These are phyloP conservation scores for Tenebrosternarchus preto DNA, from an alignment of 2,113 vertebrate genomes.

Conservation along the genomic window DNA sequence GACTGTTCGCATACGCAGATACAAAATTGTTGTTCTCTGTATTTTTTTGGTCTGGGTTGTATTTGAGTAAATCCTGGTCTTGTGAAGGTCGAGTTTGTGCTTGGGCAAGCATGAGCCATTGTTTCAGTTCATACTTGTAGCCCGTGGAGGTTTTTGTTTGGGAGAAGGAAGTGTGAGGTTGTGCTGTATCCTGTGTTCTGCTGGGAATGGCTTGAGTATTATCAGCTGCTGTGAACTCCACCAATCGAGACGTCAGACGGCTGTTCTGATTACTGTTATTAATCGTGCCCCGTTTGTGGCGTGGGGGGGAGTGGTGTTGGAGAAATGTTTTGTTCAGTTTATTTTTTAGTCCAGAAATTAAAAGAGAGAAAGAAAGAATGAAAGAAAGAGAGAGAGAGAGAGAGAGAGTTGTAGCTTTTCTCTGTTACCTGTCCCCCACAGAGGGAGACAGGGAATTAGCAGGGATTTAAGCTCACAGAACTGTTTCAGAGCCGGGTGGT, in stretches of 20 bases:
- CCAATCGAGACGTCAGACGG: constrained; percentile 59
- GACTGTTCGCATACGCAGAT: constrained; percentile 46
- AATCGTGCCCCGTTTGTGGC: constrained; percentile 5
- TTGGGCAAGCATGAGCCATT: constrained; percentile 63
- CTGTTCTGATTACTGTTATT: constrained; percentile 53
- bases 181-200: constrained; percentile 54
- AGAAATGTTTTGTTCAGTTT: background rate
- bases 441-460: constrained; percentile 58
- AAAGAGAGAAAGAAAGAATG: background rate
- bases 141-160: constrained; percentile 52
- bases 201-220: constrained; percentile 51
- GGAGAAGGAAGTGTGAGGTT: constrained; percentile 48
- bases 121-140: constrained; percentile 35
- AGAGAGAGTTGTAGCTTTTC: constrained; percentile 27
- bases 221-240: constrained; percentile 60
- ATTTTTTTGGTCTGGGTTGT: constrained; percentile 47
- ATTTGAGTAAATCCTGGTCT: constrained; percentile 60
- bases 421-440: constrained; percentile 49
- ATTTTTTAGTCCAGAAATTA: constrained; percentile 5
- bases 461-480: constrained; percentile 55
- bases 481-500: constrained; percentile 73
- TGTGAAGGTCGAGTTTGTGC: constrained; percentile 41
- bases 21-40: constrained; percentile 43
- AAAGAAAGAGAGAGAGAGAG: background rate
- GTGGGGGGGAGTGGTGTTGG: constrained; percentile 8